A percentile compares a stretch with the other conserved stretches of the same genome.
These are phyloP conservation scores for Drosophila lutescens DNA, from an alignment of 2,888 invertebrate genomes.

Conservation along the genomic window DNA sequence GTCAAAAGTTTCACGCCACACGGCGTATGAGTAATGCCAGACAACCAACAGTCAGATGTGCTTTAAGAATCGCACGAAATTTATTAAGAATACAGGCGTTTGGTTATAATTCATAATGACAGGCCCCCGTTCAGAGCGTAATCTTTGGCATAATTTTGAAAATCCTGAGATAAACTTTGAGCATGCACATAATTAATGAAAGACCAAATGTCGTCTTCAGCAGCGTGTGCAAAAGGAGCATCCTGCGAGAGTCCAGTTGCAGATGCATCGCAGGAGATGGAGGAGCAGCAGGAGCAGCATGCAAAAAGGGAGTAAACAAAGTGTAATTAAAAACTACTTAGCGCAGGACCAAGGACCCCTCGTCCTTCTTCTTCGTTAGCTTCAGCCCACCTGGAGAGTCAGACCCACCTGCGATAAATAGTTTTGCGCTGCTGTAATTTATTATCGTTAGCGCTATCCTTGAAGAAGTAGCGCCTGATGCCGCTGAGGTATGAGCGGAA, in stretches of 20 bases:
- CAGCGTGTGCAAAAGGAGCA: constrained; percentile 81
- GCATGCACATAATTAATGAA: constrained; percentile 81
- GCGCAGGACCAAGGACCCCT: constrained; percentile 24
- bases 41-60: constrained; percentile 30
- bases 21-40: constrained; percentile 73
- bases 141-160: constrained; percentile 80
- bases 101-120: constrained; percentile 73
- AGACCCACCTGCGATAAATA: constrained; percentile 82
- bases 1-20: constrained; percentile 51
- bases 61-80: constrained; percentile 37
- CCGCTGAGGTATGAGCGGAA: constrained; percentile 89
- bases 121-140: constrained; percentile 52
- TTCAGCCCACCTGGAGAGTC: constrained; percentile 24
- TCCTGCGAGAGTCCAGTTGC: constrained; percentile 63
- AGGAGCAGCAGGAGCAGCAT: constrained; percentile 40
- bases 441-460: constrained; percentile 86
- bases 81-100: constrained; percentile 56
- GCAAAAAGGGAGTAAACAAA: constrained; percentile 63
- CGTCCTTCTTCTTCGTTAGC: neutral
- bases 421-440: constrained; percentile 81
- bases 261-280: constrained; percentile 23
- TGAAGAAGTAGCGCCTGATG: constrained; percentile 88
- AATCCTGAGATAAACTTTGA: constrained; percentile 80
- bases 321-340: constrained; percentile 81
- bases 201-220: constrained; percentile 82